A percentile compares a stretch with the other conserved stretches of the same genome.
These are phyloP conservation scores for Pangasianodon gigas DNA, from an alignment of 2,113 vertebrate species.

Conservation along the genomic window DNA sequence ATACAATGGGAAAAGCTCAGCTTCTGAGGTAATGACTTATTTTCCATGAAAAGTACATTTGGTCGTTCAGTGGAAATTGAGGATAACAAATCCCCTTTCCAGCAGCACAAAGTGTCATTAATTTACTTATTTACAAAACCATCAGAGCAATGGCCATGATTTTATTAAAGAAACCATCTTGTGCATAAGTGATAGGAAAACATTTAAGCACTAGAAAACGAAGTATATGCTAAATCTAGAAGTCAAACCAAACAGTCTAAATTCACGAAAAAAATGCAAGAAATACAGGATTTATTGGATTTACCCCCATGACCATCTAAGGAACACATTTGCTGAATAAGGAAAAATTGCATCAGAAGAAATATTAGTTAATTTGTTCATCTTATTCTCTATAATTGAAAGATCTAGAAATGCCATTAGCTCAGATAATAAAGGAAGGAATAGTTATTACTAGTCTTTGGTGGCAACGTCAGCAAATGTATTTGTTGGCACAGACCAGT, in stretches of 20 bases:
- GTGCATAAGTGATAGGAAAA: background rate
- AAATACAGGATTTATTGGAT: constrained; percentile 23
- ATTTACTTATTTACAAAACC: constrained; percentile 67
- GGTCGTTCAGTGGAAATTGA: constrained; percentile 54
- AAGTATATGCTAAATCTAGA: constrained; percentile 29
- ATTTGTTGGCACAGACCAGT: constrained; percentile 73
- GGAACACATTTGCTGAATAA: constrained; percentile 71
- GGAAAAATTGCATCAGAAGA: constrained; percentile 73
- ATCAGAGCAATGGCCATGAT: constrained; percentile 62
- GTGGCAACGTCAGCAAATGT: constrained; percentile 78
- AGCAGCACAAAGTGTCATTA: constrained; percentile 59
- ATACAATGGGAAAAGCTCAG: constrained; percentile 69
- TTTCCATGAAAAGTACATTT: constrained; percentile 70
- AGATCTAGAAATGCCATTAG: constrained; percentile 75
- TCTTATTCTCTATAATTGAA: constrained; percentile 74
- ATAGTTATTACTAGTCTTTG: constrained; percentile 70
- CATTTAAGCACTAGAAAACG: constrained; percentile 21
- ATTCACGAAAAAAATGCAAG: background rate
- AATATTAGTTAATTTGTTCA: constrained; percentile 78
- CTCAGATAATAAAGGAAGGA: constrained; percentile 74
- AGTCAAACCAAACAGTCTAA: constrained; percentile 53
- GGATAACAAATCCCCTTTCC: constrained; percentile 50
- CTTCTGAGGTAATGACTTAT: constrained; percentile 72
- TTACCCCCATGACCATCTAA: constrained; percentile 59
- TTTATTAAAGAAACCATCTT: constrained; percentile 60